Conservation (phyloP, 2,888 invertebrate species). For the Papilio demoleus region DNA sequence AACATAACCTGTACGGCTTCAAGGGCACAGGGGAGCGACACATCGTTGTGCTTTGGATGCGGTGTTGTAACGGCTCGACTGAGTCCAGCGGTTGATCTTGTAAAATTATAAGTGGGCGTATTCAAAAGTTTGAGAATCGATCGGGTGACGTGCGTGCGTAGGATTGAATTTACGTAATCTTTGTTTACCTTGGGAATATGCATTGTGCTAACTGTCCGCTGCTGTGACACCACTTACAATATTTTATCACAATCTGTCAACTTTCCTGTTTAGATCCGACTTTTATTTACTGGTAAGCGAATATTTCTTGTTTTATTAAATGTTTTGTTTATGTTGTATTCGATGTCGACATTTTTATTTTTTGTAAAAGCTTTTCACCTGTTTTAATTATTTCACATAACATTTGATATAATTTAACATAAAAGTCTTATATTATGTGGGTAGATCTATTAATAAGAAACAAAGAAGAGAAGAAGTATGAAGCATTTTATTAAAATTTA, state of each 20-base stretch:
- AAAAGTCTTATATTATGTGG: no score
- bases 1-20: slow-evolving; percentile 82
- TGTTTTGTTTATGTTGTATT: not conserved
- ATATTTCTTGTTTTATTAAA: slow-evolving; percentile 10
- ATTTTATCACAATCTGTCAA: slow-evolving; percentile 46
- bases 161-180: slow-evolving; percentile 83
- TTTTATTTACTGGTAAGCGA: slow-evolving; percentile 48
- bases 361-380: not conserved
- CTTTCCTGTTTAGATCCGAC: slow-evolving; percentile 34
- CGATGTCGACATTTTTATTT: not conserved
- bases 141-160: slow-evolving; percentile 82
- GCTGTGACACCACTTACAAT: slow-evolving; percentile 56
- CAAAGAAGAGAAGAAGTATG: slow-evolving; percentile 1
- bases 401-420: not conserved
- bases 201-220: slow-evolving; percentile 67
- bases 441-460: no score
- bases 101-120: slow-evolving; percentile 79
- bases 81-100: slow-evolving; percentile 64
- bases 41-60: slow-evolving; percentile 69
- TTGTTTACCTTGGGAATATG: slow-evolving; percentile 83
- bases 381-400: not conserved
- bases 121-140: slow-evolving; percentile 83
- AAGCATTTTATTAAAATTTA: slow-evolving; percentile 12
- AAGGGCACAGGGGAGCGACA: slow-evolving; percentile 72
- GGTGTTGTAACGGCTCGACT: slow-evolving; percentile 64